Evolutionary conservation across 2,113 vertebrate genomes (phyloP), one percentile per base, ranked within the genome.

Genomic region (Neomonachus schauinslandi): DNA sequence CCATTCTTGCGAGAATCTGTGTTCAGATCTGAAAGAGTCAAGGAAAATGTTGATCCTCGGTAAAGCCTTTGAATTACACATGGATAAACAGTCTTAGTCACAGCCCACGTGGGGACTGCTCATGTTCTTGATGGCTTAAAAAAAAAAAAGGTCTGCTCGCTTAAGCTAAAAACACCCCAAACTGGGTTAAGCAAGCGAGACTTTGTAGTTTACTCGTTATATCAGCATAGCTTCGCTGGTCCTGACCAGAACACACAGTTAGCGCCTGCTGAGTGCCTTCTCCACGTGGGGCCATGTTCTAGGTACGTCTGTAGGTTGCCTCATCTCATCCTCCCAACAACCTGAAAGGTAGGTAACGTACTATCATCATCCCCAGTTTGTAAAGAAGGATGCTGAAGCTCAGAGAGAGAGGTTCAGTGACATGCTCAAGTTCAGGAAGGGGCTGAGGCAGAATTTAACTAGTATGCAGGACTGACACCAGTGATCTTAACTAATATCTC

Each of bases 1-100:
- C 1, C 0, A 0, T 1, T 21, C 39, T 12, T 85, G n/a, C 0
- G 24, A n/a, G 14, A 1, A 28, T 49, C 7, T 55, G 24, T 0
- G 0, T 92, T 98, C 22, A 65, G 33, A 92, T 80, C 98, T 98
- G 96, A 87, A 97, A 96, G 82, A 91, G 69, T 1, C n/a, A 81
- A 87, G 67, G 77, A 65, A 36, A 88, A 77, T 16, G 5, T 49
- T 67, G 82, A 76, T 21, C 59, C 88, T 24, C 6, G 18, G 24
- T 15, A 59, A 49, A 53, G 71, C 39, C 39, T 94, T 85, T 88
- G 63, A 53, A 4, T 31, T 51, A 59, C 11, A 0, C 1, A 1
- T 1, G 21, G 77, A 51, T 69, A 4, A 53, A 28, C 49, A 49
- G 11, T 72, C 21, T 79, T 65, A 55, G 33, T 59, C 55, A 39